Conservation (phyloP, 1,140 invertebrate species). For the Lordiphosa mommai region DNA sequence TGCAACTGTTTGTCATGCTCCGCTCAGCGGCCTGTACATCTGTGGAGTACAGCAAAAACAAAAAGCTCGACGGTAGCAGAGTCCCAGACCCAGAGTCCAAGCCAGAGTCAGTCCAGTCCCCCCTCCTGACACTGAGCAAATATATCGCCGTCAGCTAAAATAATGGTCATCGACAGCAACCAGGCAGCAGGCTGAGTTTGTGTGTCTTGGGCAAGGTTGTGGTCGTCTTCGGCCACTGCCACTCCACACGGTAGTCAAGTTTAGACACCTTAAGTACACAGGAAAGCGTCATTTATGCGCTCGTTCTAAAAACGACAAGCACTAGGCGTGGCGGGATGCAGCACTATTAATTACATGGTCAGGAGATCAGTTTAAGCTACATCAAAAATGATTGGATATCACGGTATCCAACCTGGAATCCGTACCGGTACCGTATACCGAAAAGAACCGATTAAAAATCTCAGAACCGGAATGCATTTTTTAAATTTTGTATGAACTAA, state of each 20-base stretch:
- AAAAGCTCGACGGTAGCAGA: conserved; percentile 61
- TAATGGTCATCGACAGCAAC: conserved; percentile 73
- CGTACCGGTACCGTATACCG: too few relatives aligned
- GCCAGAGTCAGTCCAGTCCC: conserved; percentile 18
- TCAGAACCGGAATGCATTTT: too few relatives aligned
- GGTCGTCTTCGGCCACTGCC: conserved; percentile 30
- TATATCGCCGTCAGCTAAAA: conserved; percentile 63
- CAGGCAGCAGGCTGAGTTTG: conserved; percentile 13
- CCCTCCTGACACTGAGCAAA: conserved; percentile 34
- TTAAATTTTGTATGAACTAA: too few relatives aligned
- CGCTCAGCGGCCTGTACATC: conserved; percentile 33
- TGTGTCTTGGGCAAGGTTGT: conserved; percentile 68
- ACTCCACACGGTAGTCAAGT: conserved; percentile 65
- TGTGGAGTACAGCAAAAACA: conserved; percentile 67
- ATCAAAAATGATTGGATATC: too few relatives aligned
- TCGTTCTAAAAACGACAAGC: conserved; percentile 69
- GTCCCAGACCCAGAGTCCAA: conserved; percentile 15
- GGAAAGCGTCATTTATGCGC: conserved; percentile 74
- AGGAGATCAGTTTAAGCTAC: conserved; percentile 37
- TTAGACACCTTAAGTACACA: conserved; percentile 76
- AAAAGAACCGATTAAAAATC: too few relatives aligned
- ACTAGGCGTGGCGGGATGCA: conserved; percentile 49
- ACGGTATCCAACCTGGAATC: too few relatives aligned
- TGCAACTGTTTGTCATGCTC: conserved; percentile 76
- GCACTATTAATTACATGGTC: conserved; percentile 58